Evolutionary conservation across 2,113 vertebrate genomes (phyloP).

Genomic region (Sebastes schlegelii): DNA sequence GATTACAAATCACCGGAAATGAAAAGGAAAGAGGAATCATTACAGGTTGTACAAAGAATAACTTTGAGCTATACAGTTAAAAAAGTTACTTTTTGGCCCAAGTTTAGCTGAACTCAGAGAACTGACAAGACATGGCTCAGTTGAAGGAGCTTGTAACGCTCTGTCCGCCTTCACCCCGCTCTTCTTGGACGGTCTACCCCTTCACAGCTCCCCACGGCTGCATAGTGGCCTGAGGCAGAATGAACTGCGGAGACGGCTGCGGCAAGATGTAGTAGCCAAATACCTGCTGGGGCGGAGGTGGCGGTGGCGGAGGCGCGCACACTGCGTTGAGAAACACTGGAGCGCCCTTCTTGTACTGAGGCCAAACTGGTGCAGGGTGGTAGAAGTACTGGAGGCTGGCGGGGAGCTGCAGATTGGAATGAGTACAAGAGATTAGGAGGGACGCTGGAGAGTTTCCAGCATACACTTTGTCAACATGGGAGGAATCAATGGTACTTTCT

Average conservation of each 20-base stretch:
- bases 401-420: constrained; percentile 63
- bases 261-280: constrained; percentile 82
- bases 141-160: constrained; percentile 38
- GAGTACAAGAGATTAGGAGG: constrained; percentile 15
- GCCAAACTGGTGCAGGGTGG: constrained; percentile 79
- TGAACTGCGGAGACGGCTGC: constrained; percentile 80
- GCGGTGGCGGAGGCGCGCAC: constrained; percentile 60
- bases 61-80: constrained; percentile 12
- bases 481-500: constrained; percentile 4
- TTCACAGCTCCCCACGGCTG: constrained; percentile 77
- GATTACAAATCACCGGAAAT: not conserved
- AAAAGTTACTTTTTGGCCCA: constrained; percentile 42
- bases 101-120: constrained; percentile 32
- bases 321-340: constrained; percentile 77
- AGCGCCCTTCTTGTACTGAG: constrained; percentile 75
- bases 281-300: constrained; percentile 67
- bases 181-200: constrained; percentile 41
- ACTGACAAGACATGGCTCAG: constrained; percentile 43
- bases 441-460: not conserved
- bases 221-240: constrained; percentile 80
- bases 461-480: constrained; percentile 1
- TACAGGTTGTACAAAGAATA: constrained; percentile 48
- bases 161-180: not conserved
- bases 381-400: constrained; percentile 76
- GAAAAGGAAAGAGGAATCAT: constrained; percentile 25